Conservation (phyloP, 2,797 vertebrate species). For the Vultur gryphus region DNA sequence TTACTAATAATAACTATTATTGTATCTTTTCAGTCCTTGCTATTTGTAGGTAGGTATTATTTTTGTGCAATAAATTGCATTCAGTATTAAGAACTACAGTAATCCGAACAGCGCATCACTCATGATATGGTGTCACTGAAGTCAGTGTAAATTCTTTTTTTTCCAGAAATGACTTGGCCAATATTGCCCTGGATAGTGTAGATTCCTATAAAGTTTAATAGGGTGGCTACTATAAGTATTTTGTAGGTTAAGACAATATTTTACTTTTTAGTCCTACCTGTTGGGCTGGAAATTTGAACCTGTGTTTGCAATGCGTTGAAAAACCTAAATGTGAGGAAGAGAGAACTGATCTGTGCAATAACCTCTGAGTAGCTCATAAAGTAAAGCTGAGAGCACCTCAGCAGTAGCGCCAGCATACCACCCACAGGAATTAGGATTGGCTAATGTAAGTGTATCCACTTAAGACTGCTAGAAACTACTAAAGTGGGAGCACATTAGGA, state of each 20-base stretch:
- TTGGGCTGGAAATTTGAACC: not conserved
- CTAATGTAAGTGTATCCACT: not conserved
- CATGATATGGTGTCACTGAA: not conserved
- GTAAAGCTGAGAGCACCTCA: not conserved
- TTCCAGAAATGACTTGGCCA: not conserved
- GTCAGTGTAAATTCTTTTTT: not conserved
- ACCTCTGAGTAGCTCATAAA: not conserved
- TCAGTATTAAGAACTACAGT: not conserved
- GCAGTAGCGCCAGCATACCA: not conserved
- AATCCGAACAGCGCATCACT: not conserved
- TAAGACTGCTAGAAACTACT: not conserved
- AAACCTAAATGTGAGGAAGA: not conserved
- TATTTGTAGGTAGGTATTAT: not conserved
- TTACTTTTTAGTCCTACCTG: not conserved
- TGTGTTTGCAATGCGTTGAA: not conserved
- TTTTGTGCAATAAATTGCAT: not conserved
- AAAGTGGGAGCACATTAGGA: not conserved
- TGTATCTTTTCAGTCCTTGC: not conserved
- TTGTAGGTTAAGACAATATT: not conserved
- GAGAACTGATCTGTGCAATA: not conserved
- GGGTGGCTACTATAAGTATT: not conserved
- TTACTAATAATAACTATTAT: not conserved
- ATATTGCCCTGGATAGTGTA: not conserved
- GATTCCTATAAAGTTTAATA: not conserved
- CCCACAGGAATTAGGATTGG: not conserved